Base-by-base conservation (phyloP, 2,113 vertebrate species). In the Theristicus caerulescens region DNA sequence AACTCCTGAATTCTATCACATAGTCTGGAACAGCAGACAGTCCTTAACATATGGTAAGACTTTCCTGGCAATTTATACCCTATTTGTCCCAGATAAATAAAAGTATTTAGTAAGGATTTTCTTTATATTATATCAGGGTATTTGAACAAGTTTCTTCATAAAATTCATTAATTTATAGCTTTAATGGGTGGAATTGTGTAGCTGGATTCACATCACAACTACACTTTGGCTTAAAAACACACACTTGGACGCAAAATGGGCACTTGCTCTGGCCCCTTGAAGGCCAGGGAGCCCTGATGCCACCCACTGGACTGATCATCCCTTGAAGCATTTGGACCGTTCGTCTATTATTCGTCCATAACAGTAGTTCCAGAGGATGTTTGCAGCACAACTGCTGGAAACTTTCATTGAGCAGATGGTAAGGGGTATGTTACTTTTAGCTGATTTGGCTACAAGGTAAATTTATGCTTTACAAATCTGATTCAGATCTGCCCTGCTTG, bases 391-490 rank as follows among this genome's bases (percentile, higher is more conserved):
- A 92, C 18, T 86, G 80, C 83, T 74, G 91, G 40, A 93, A 93
- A 82, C 6, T 85, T 83, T 78, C 27, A 96, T 25, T 38, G 88
- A 96, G 70, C 87, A 98, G 94, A 94, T 97, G 96, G 92, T 82
- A 77, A 71, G 66, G 90, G 59, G 64, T 93, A 82, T 97, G 92
- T 96, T 97, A 92, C 72, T 97, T 69, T 34, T 83, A 95, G 95
- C 40, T 94, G 71, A 83, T 95, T 97, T 98, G 95, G 93, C 94
- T 92, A 94, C 34, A 62, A 93, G 92, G 66, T 96, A 98, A 97
- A 97, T 96, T 96, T 95, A 94, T 79, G 94, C 96, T 97, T 97
- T 96, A 92, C 85, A 96, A 97, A 97, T 81, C 94, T 94, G 94
- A 94, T 97, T 97, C 95, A 97, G 86, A 97, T 97, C 92, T 97